These are phyloP conservation scores for Sepioteuthis lessoniana DNA, from an alignment of 2,888 invertebrate genomes.

Conservation along the genomic window DNA sequence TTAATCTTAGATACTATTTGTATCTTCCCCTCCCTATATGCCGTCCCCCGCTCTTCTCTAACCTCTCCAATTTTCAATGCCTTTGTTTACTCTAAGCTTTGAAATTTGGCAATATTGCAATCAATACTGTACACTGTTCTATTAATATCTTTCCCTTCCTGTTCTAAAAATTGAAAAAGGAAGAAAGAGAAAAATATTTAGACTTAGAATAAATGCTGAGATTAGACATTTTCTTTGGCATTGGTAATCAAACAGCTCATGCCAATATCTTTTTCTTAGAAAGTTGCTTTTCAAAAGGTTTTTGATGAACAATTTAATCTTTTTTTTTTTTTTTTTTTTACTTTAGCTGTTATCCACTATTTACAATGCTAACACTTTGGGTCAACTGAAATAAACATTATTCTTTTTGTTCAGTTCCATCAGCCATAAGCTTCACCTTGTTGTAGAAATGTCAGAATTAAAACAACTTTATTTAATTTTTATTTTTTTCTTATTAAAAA, in stretches of 20 bases:
- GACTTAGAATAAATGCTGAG: background rate
- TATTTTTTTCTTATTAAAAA: background rate
- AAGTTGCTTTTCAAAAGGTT: background rate
- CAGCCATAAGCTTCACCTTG: background rate
- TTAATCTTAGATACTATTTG: background rate
- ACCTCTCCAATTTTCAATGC: background rate
- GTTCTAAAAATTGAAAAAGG: background rate
- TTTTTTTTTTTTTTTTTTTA: background rate
- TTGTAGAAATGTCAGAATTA: too few species aligned
- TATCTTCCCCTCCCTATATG: background rate
- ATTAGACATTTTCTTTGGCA: constrained; percentile 33
- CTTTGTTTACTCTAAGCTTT: constrained; percentile 33
- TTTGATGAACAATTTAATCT: background rate
- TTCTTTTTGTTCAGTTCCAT: background rate
- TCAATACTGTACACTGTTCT: background rate
- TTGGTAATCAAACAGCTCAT: background rate
- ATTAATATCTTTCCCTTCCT: background rate
- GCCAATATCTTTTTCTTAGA: constrained; percentile 33
- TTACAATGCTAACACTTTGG: constrained; percentile 1
- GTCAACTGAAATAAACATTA: background rate
- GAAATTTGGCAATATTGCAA: constrained; percentile 2
- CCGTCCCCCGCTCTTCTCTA: background rate
- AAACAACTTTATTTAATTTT: background rate
- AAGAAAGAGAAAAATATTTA: background rate
- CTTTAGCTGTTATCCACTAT: background rate